phyloP scores from a whole-genome alignment of 2,113 vertebrate species.

The Muntiacus reevesi region DNA sequence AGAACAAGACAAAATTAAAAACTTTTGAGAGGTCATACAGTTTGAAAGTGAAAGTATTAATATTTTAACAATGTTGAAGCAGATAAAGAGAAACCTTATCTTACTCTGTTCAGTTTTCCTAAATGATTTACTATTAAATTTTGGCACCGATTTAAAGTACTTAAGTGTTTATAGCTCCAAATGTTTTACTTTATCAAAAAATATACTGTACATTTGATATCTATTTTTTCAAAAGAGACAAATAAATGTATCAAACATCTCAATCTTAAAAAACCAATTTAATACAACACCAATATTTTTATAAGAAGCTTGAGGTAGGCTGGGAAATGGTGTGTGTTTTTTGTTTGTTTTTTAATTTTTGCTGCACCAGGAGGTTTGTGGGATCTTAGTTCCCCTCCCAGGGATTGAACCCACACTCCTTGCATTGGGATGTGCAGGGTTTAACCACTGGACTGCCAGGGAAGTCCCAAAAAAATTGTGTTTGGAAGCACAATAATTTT shows the following conservation, averaged over 20 bases:
- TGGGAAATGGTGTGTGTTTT: neutral
- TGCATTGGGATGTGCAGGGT: neutral
- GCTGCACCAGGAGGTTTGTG: neutral
- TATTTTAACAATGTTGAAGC: neutral
- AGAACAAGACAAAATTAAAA: neutral
- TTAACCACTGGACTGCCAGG: neutral
- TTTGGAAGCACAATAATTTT: neutral
- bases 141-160: neutral
- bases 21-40: neutral
- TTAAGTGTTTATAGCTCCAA: neutral
- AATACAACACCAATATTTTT: neutral
- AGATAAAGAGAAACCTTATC: neutral
- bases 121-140: neutral
- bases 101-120: neutral
- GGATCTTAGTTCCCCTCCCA: neutral
- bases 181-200: neutral
- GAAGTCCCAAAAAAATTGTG: neutral
- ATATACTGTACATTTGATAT: neutral
- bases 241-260: neutral
- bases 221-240: neutral
- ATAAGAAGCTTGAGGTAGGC: neutral
- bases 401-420: neutral
- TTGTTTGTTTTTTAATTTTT: neutral
- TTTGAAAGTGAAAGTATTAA: neutral
- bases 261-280: neutral